Conservation (phyloP, 2,797 vertebrate species). For the Dendrocincla tyrannina region DNA sequence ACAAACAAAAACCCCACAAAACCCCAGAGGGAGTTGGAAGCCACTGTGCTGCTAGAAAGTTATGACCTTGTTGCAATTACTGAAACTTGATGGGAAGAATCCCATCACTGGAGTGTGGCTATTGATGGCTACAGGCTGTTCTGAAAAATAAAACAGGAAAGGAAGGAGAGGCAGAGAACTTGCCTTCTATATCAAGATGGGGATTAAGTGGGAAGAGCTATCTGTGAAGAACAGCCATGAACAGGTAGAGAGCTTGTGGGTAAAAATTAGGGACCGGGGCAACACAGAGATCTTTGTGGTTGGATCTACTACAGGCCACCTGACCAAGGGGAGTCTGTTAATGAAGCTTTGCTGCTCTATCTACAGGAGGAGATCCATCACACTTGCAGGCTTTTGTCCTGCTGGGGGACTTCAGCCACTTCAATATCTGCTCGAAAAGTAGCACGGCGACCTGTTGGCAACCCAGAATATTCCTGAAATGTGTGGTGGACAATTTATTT, state of each 20-base stretch:
- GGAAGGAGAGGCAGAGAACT: not conserved
- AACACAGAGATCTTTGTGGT: not conserved
- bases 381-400: not conserved
- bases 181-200: not conserved
- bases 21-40: not conserved
- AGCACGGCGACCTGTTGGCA: not conserved
- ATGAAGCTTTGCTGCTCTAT: not conserved
- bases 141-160: not conserved
- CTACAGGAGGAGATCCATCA: not conserved
- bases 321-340: not conserved
- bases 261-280: not conserved
- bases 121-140: not conserved
- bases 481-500: not conserved
- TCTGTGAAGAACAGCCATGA: not conserved
- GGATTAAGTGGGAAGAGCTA: not conserved
- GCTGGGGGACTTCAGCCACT: not conserved
- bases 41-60: rapidly evolving
- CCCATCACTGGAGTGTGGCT: not conserved
- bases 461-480: not conserved
- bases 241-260: not conserved
- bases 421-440: not conserved
- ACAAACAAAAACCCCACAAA: too few species aligned
- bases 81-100: not conserved
- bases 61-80: not conserved
- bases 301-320: not conserved